Evolutionary conservation across 30 jellyfish, hydroid and myxozoan species (phyloP).

Genomic region (Turritopsis rubra): DNA sequence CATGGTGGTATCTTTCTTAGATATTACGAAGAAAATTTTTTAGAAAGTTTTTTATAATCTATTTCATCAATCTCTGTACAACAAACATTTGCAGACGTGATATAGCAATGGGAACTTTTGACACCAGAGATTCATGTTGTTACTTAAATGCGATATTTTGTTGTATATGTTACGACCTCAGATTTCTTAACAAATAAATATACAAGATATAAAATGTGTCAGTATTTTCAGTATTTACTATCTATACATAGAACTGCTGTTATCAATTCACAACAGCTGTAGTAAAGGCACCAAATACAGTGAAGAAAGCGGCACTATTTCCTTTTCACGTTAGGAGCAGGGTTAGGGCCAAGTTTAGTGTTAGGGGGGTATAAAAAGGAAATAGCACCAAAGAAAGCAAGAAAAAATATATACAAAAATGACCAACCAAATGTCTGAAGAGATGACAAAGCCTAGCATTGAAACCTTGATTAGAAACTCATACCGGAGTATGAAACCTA

Average conservation of each 20-base stretch:
- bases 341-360: neutral
- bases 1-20: too few species aligned
- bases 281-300: neutral
- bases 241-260: neutral
- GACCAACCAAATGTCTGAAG: neutral
- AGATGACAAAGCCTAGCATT: neutral
- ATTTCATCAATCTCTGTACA: too few species aligned
- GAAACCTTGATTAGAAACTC: neutral
- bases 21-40: too few species aligned
- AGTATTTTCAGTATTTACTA: neutral
- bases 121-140: too few species aligned
- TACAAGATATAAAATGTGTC: neutral
- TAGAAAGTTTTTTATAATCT: too few species aligned
- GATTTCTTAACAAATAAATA: too few species aligned
- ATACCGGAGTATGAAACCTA: neutral
- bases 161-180: too few species aligned
- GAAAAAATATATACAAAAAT: neutral
- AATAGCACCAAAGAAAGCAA: neutral
- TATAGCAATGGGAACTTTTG: too few species aligned
- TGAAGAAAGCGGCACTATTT: neutral
- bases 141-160: too few species aligned
- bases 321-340: neutral
- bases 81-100: too few species aligned
- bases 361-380: neutral
- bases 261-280: neutral